phyloP scores from a whole-genome alignment of 2,797 vertebrate genomes.

The Eulemur coronatus region DNA sequence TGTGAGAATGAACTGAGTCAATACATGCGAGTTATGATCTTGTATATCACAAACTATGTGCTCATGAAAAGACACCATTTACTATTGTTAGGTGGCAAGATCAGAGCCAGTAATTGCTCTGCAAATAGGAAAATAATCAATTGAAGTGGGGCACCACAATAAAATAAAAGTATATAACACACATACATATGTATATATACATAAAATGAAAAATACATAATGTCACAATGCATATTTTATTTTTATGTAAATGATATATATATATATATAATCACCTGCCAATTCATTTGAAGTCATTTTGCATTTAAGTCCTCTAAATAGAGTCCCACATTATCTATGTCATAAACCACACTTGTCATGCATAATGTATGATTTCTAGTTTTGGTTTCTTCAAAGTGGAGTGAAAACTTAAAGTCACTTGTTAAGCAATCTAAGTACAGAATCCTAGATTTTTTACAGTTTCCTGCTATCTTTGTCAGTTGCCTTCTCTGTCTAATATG shows the following conservation, averaged over 20 bases:
- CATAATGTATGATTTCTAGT: not conserved
- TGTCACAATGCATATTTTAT: not conserved
- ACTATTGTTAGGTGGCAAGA: not conserved
- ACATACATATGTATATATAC: not conserved
- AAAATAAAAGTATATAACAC: not conserved
- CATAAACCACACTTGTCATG: not conserved
- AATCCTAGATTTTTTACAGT: not conserved
- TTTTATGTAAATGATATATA: not conserved
- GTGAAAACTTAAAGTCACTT: not conserved
- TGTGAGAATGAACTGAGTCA: not conserved
- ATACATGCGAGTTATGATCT: not conserved
- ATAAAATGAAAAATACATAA: not conserved
- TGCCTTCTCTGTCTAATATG: not conserved
- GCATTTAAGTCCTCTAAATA: not conserved
- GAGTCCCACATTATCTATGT: not conserved
- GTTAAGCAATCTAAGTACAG: not conserved
- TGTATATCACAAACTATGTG: not conserved
- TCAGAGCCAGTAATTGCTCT: not conserved
- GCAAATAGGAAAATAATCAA: not conserved
- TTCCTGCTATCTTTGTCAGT: not conserved
- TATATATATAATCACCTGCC: not conserved
- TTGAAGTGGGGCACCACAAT: not conserved
- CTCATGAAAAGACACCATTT: not conserved
- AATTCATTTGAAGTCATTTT: not conserved
- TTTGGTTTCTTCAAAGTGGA: not conserved